Evolutionary conservation across 2,888 invertebrate species (phyloP).

Genomic region (Aphodius granarius): DNA sequence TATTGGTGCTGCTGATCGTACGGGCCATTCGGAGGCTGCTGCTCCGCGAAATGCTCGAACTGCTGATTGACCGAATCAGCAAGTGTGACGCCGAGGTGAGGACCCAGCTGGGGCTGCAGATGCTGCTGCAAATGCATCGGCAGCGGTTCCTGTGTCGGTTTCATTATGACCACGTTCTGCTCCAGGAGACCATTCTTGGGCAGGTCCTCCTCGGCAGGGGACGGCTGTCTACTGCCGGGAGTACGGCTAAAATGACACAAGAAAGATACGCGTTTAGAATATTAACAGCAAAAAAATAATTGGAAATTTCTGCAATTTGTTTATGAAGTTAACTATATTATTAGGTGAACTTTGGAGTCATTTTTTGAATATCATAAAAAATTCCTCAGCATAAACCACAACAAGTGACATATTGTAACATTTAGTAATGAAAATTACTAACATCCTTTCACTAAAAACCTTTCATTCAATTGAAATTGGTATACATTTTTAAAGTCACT

Average conservation of each 20-base stretch:
- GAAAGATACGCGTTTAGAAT: neutral
- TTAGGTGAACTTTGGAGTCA: too few relatives aligned
- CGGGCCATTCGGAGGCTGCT: constrained; percentile 34
- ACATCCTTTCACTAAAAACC: too few relatives aligned
- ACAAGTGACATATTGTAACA: neutral
- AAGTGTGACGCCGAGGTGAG: constrained; percentile 53
- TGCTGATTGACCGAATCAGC: constrained; percentile 55
- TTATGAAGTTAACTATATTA: too few relatives aligned
- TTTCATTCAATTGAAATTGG: too few relatives aligned
- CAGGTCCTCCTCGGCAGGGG: constrained; percentile 84
- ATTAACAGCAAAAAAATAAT: neutral
- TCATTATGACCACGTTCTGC: constrained; percentile 57
- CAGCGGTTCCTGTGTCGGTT: constrained; percentile 57
- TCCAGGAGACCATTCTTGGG: constrained; percentile 57
- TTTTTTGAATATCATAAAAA: too few relatives aligned
- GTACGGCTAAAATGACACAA: constrained; percentile 68
- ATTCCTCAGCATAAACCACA: too few relatives aligned
- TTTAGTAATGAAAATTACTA: too few relatives aligned
- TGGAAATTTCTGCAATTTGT: neutral
- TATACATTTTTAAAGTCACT: too few relatives aligned
- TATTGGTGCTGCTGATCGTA: constrained; percentile 40
- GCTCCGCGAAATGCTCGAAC: constrained; percentile 51
- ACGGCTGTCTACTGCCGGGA: constrained; percentile 88
- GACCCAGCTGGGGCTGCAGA: constrained; percentile 55
- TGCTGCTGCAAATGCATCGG: constrained; percentile 51